phyloP scores from a whole-genome alignment of 2,888 invertebrate genomes.

The Plagodis pulveraria region DNA sequence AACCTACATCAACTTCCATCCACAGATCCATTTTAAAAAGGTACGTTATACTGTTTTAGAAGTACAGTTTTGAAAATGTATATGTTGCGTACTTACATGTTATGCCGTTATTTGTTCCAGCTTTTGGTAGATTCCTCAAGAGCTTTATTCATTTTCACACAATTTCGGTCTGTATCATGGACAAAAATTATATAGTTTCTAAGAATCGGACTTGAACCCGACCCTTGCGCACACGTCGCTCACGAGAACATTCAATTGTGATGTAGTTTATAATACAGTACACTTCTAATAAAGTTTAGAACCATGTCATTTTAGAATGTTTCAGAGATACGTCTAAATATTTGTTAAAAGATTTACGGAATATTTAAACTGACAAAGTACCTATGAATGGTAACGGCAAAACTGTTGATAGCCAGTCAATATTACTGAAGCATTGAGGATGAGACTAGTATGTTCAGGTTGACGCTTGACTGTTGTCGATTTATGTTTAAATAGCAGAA shows the following conservation, averaged over 20 bases:
- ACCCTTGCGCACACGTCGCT: slow-evolving; percentile 55
- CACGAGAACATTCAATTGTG: slow-evolving; percentile 60
- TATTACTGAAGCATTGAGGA: too few species aligned
- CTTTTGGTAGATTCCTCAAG: not conserved
- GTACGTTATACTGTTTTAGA: too few species aligned
- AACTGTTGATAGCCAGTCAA: too few species aligned
- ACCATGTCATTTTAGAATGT: slow-evolving; percentile 2
- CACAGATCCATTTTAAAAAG: too few species aligned
- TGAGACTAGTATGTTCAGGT: too few species aligned
- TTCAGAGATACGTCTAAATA: not conserved
- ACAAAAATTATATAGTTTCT: slow-evolving; percentile 48
- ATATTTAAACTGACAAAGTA: too few species aligned
- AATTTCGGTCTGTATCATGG: not conserved
- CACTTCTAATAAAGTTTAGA: not conserved
- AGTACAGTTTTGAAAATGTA: too few species aligned
- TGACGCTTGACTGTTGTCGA: too few species aligned
- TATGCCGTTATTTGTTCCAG: slow-evolving; percentile 1
- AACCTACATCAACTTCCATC: too few species aligned
- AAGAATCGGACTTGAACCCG: slow-evolving; percentile 62
- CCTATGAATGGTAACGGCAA: too few species aligned
- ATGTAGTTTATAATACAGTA: not conserved
- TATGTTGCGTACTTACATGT: not conserved
- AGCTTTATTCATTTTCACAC: not conserved
- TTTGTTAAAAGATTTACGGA: not conserved
- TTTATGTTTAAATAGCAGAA: too few species aligned